Conservation (phyloP, 2,888 invertebrate genomes). For the Pandemis corylana region DNA sequence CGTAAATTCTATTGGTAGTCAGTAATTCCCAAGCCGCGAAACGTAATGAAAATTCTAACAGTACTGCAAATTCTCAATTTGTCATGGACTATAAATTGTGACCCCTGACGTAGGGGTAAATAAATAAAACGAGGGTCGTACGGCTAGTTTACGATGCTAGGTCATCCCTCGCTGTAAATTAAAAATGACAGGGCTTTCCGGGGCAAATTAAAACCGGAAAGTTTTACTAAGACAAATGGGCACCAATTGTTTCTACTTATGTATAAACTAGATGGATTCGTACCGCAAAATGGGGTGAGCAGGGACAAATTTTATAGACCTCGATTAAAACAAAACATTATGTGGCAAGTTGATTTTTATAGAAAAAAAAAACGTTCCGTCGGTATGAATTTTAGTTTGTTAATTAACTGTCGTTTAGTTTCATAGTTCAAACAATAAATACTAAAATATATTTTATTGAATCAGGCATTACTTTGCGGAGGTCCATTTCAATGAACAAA, state of each 20-base stretch:
- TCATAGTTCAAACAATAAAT: too few species aligned
- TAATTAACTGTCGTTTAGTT: too few species aligned
- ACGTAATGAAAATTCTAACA: constrained; percentile 36
- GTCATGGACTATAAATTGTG: constrained; percentile 39
- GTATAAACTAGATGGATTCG: too few species aligned
- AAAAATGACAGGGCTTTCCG: constrained; percentile 26
- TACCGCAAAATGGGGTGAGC: too few species aligned
- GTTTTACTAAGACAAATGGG: background rate
- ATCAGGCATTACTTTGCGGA: too few species aligned
- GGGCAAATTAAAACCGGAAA: background rate
- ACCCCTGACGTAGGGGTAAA: constrained; percentile 36
- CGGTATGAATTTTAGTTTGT: too few species aligned
- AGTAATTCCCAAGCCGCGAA: constrained; percentile 24
- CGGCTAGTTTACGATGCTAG: constrained; percentile 35
- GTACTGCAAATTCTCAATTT: constrained; percentile 39
- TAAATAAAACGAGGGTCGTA: constrained; percentile 35
- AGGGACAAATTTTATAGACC: too few species aligned
- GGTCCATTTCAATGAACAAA: too few species aligned
- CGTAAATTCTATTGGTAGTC: background rate
- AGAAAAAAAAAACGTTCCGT: too few species aligned
- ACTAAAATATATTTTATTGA: too few species aligned
- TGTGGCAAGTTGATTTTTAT: too few species aligned
- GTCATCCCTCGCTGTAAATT: constrained; percentile 33
- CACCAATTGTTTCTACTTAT: background rate
- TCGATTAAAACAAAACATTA: too few species aligned